These are phyloP conservation scores for Palythoa grandiflora DNA, from an alignment of 92 coral and sea anemone species.

Conservation along the genomic window DNA sequence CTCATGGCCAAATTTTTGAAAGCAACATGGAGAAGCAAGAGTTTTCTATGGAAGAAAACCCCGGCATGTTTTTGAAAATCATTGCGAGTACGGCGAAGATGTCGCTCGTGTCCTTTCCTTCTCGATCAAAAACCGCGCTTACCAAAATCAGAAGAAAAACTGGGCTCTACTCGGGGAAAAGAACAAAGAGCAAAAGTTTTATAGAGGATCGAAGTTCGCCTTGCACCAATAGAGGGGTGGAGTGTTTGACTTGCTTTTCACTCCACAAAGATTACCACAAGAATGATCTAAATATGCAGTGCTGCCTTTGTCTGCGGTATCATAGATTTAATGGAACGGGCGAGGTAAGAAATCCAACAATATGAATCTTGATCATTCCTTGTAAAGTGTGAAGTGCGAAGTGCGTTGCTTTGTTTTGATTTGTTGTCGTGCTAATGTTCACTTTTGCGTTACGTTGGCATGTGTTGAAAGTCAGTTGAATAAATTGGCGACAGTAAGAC, in stretches of 20 bases:
- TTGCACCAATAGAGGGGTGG: conserved; percentile 4
- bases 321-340: conserved; percentile 34
- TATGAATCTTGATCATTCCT: background rate
- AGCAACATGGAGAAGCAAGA: conserved; percentile 9
- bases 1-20: background rate
- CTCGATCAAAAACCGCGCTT: background rate
- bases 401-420: conserved; percentile 4
- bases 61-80: background rate
- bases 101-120: conserved; percentile 15
- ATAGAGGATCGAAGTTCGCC: conserved; percentile 9
- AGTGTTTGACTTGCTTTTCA: conserved; percentile 4
- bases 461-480: background rate
- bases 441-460: background rate
- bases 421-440: background rate
- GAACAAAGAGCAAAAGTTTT: background rate
- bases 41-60: background rate
- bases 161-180: conserved; percentile 29
- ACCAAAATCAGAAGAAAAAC: background rate
- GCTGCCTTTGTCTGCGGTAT: conserved; percentile 36
- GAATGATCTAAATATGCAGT: conserved; percentile 34
- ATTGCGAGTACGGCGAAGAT: conserved; percentile 3
- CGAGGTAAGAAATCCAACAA: conserved; percentile 18
- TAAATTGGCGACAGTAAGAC: background rate
- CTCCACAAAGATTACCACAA: conserved; percentile 19
- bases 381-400: background rate